Base-by-base conservation (phyloP, 2,113 vertebrate species). In the Carassius auratus region DNA sequence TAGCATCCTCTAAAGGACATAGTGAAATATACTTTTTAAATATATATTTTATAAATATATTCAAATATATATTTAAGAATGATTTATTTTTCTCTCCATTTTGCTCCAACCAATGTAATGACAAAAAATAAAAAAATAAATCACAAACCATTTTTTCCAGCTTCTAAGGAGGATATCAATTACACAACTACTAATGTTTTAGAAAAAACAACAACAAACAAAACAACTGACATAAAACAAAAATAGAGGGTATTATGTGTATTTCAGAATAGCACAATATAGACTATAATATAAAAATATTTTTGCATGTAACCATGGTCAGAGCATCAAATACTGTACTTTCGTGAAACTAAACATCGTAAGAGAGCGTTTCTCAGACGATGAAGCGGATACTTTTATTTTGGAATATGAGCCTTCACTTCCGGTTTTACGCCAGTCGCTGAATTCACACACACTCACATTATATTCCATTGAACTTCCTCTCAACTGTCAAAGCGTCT, bases 361-460 rank as follows among this genome's bases (percentile, higher is more conserved):
- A 38, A 21, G 30, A 36, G 0, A 59, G 3, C 15, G 33, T 17
- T 38, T 9, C 33, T 8, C 15, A 8, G 7, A 14, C 4, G 6
- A 42, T 42, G 1, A n/a, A 1, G 12, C 0, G 9, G 2, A 1
- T 7, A 76, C 88, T 87, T 89, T 87, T 89, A 87, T 33, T 89
- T 80, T 89, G 59, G 38, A 82, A 12, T 33, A 14, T 38, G 1
- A n/a, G 3, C 8, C 0, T 45, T 1, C 8, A 48, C 10, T 42
- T 55, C 48, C 26, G 45, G 1, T 73, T 19, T 42, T 0, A 74
- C 3, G 3, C 30, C 30, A 30, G 30, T 30, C 30, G 30, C 30
- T 36, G 26, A 83, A 4, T 73, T 83, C 81, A 73, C 81, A 59
- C 21, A 19, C 0, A 9, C 42, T 15, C 79, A 23, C 14, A 8